Evolutionary conservation across 2,888 invertebrate species (phyloP).

Genomic region (Vesta saturnalis): DNA sequence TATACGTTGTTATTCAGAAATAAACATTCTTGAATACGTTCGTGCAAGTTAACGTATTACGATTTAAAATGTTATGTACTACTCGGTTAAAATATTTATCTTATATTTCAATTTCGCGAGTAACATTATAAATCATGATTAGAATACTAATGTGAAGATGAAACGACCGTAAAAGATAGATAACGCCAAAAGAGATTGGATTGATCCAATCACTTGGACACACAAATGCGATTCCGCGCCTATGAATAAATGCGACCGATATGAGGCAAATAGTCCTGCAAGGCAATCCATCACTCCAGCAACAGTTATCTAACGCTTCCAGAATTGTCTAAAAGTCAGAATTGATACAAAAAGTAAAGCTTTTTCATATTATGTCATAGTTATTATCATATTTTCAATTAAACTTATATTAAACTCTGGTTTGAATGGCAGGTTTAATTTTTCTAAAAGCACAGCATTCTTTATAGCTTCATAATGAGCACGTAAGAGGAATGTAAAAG

Average conservation of each 20-base stretch:
- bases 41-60: slow-evolving; percentile 18
- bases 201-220: slow-evolving; percentile 56
- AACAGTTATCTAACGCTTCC: slow-evolving; percentile 44
- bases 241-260: slow-evolving; percentile 55
- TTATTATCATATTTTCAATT: not conserved
- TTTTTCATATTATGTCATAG: too few relatives aligned
- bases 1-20: slow-evolving; percentile 17
- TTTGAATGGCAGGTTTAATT: not conserved
- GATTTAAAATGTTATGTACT: not conserved
- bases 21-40: not conserved
- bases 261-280: slow-evolving; percentile 53
- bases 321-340: slow-evolving; percentile 12
- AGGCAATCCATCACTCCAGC: slow-evolving; percentile 48
- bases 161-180: slow-evolving; percentile 43
- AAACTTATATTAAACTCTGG: not conserved
- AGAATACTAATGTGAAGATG: slow-evolving; percentile 51
- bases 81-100: slow-evolving; percentile 30
- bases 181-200: slow-evolving; percentile 52
- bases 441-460: slow-evolving; percentile 15
- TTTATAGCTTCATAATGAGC: slow-evolving; percentile 32
- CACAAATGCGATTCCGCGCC: slow-evolving; percentile 52
- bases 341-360: slow-evolving; percentile 12
- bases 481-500: slow-evolving; percentile 40
- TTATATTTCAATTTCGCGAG: slow-evolving; percentile 43
- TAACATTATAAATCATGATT: slow-evolving; percentile 41